Evolutionary conservation across 1,140 invertebrate species (phyloP), one percentile per base, ranked within the genome.

Genomic region (Zophobas morio): DNA sequence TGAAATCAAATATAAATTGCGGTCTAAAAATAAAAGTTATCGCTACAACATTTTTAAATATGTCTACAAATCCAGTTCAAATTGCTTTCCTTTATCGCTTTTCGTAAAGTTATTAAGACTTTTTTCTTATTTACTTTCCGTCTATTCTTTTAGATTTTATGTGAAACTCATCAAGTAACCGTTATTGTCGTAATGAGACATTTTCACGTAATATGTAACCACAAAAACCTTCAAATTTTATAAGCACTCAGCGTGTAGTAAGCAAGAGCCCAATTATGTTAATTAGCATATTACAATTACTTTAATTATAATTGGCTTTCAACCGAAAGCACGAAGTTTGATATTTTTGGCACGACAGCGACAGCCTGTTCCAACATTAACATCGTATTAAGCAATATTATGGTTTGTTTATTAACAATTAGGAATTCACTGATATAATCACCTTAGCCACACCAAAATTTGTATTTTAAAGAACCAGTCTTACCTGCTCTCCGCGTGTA

Each of bases 391-490:
- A 66, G 8, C 20, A 66, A 42, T 66, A 66, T 66, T 42, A 40
- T 46, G 60, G 60, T n/a, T 66, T 66, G 60, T 66, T 66, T 66
- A 66, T 40, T 66, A 66, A 66, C 60, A 66, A 66, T 66, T 66
- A 66, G 42, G 5, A 66, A 66, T 66, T 66, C n/a, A 37, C 42
- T 66, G 39, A 66, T 39, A 66, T 39, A 40, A 66, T 40, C 60
- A n/a, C 37, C 20, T 47, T 66, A 66, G 33, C 60, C 20, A 4
- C 34, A 34, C 4, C 54, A 57, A 8, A 35, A 57, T 35, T 34
- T 34, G 49, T 51, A 2, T 51, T 20, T 35, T 42, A 3, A 66
- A 66, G 42, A 66, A 66, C 60, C n/a, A 4, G 49, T 42, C 5
- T n/a, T 42, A 40, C 60, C 57, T 63, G 57, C 57, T 20, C 2